Conservation (phyloP, 2,797 vertebrate genomes). For the Babyrousa celebensis region DNA sequence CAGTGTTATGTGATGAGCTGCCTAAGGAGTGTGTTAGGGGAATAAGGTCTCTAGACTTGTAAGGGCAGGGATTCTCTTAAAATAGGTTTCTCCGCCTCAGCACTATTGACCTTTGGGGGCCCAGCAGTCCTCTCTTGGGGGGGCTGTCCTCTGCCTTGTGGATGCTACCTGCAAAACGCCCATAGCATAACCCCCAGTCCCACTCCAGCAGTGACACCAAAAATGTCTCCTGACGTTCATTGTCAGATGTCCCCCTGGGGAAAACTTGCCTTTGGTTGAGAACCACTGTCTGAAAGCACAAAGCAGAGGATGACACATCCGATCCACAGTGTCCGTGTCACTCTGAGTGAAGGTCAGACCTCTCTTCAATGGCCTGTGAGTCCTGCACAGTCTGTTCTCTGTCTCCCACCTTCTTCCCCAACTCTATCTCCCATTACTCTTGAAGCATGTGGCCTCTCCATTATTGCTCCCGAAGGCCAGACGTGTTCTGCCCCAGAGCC, state of each 20-base stretch:
- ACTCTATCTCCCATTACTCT: background rate
- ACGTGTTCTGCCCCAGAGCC: background rate
- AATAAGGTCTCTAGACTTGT: background rate
- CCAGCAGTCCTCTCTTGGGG: background rate
- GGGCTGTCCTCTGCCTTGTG: background rate
- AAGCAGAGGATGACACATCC: background rate
- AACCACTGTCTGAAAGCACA: background rate
- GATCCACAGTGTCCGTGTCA: background rate
- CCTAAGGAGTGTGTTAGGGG: background rate
- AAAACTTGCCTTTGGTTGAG: background rate
- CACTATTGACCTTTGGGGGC: background rate
- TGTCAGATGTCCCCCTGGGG: background rate
- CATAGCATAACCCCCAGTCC: fast-evolving
- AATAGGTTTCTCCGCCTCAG: background rate
- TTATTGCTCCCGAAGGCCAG: background rate
- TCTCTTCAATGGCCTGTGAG: background rate
- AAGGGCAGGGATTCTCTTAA: background rate
- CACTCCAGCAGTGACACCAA: background rate
- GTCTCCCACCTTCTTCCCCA: background rate
- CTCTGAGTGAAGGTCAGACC: background rate
- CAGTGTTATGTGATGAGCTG: background rate
- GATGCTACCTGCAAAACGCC: background rate
- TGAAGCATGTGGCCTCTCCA: background rate
- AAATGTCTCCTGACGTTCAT: background rate
- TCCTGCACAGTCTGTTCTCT: background rate